A percentile compares a stretch with the other conserved stretches of the same genome.
phyloP scores from a whole-genome alignment of 2,113 vertebrate genomes.

The Puntigrus tetrazona region DNA sequence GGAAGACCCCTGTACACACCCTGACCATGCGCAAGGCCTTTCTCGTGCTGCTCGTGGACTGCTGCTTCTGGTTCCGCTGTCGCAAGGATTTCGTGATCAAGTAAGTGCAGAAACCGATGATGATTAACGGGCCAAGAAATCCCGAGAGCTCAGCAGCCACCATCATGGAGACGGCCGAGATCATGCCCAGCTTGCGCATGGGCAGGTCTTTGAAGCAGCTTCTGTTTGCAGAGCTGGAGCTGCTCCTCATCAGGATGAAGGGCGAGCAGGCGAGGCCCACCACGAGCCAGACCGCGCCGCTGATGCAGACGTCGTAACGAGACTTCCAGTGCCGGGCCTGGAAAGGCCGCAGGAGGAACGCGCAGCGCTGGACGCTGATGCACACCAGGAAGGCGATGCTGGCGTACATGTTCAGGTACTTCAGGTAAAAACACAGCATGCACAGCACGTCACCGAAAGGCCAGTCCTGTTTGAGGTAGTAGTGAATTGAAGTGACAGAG shows the following conservation, averaged over 20 bases:
- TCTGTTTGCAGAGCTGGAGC: fast-evolving
- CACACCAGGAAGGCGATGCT: constrained; percentile 91
- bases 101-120: constrained; percentile 81
- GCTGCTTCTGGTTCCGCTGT: constrained; percentile 51
- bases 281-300: constrained; percentile 79
- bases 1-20: constrained; percentile 84
- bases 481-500: constrained; percentile 86
- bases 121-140: constrained; percentile 80
- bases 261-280: constrained; percentile 80
- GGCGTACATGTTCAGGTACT: constrained; percentile 97
- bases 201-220: constrained; percentile 89
- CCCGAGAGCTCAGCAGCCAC: constrained; percentile 78
- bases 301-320: constrained; percentile 84
- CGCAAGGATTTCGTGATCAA: constrained; percentile 78
- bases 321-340: constrained; percentile 85
- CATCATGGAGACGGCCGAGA: constrained; percentile 68
- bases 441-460: constrained; percentile 81
- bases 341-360: constrained; percentile 86
- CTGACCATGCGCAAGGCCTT: constrained; percentile 85
- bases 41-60: constrained; percentile 67
- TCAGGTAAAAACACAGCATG: constrained; percentile 92
- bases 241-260: constrained; percentile 85
- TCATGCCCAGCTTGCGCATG: constrained; percentile 62
- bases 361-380: constrained; percentile 89
- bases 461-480: constrained; percentile 84